phyloP scores from a whole-genome alignment of 2,113 vertebrate genomes.

The Cyrtonyx montezumae region DNA sequence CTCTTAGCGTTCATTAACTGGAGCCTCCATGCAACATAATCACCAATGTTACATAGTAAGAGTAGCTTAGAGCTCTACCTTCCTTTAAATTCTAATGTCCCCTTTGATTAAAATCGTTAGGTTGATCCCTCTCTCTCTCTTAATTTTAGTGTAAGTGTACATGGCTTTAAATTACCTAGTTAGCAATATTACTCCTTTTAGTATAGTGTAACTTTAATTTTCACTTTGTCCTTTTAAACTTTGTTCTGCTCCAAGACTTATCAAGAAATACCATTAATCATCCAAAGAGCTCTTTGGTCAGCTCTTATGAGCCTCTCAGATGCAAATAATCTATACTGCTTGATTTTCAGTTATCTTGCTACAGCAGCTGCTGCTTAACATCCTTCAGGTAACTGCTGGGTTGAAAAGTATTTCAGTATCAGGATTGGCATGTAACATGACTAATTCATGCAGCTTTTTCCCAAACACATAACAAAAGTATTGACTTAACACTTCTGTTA shows the following conservation, averaged over 20 bases:
- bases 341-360: constrained; percentile 10
- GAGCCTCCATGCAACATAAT: not conserved
- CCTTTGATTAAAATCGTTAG: not conserved
- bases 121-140: not conserved
- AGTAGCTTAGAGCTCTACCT: not conserved
- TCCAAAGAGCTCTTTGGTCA: not conserved
- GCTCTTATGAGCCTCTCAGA: not conserved
- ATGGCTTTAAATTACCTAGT: not conserved
- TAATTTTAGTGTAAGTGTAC: not conserved
- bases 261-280: not conserved
- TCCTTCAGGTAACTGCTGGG: not conserved
- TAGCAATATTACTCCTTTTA: not conserved
- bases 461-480: not conserved
- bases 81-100: not conserved
- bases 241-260: not conserved
- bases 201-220: not conserved
- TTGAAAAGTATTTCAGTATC: not conserved
- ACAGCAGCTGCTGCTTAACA: constrained; percentile 36
- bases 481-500: not conserved
- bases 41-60: not conserved
- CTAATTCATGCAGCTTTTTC: not conserved
- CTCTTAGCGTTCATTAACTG: not conserved
- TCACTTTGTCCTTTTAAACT: not conserved
- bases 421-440: not conserved
- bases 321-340: not conserved